Conservation (phyloP, 2,113 vertebrate genomes). For the Chroicocephalus ridibundus region DNA sequence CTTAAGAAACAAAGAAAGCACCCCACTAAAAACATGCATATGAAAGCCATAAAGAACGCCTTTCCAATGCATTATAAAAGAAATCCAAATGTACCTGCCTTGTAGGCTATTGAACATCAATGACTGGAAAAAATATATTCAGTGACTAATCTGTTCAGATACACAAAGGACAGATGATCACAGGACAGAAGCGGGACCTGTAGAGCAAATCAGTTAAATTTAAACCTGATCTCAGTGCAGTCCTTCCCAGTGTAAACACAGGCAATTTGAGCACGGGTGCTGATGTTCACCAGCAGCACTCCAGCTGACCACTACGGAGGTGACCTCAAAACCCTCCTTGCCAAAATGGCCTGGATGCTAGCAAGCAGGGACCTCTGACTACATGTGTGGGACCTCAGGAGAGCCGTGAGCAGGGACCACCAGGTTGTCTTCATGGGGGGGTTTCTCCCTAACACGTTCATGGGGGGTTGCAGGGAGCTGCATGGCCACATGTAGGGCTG, state of each 20-base stretch:
- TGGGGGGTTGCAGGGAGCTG: neutral
- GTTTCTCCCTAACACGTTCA: fast-evolving
- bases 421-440: fast-evolving
- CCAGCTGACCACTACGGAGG: neutral
- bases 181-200: too few relatives aligned
- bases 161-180: neutral
- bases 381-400: fast-evolving
- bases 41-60: neutral
- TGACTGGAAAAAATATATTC: neutral
- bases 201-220: neutral
- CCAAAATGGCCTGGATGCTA: neutral
- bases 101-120: neutral
- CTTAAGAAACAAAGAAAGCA: neutral
- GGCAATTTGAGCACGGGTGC: neutral
- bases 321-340: neutral
- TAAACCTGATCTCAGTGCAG: neutral
- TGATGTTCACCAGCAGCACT: neutral
- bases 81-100: neutral
- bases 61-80: neutral
- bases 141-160: neutral
- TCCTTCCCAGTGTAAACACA: neutral
- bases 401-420: fast-evolving
- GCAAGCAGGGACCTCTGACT: fast-evolving
- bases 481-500: fast-evolving
- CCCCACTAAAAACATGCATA: neutral